Conservation (phyloP, 2,888 invertebrate species). For the Papilio elwesi region DNA sequence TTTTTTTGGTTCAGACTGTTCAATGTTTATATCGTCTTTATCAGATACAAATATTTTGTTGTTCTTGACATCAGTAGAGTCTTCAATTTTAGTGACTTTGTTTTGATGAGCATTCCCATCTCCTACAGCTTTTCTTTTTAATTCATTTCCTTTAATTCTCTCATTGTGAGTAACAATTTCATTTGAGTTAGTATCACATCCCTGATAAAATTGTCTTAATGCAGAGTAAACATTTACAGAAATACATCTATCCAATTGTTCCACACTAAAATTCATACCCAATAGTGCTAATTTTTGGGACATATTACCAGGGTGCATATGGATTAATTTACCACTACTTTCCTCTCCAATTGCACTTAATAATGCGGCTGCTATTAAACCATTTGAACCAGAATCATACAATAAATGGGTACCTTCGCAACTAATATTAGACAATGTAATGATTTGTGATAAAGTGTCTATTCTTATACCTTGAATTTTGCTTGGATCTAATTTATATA, state of each 20-base stretch:
- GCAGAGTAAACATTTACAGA: conserved; percentile 91
- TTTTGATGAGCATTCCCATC: conserved; percentile 51
- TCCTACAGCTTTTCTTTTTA: conserved; percentile 62
- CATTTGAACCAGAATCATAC: conserved; percentile 95
- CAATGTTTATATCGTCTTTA: conserved; percentile 42
- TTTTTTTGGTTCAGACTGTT: conserved; percentile 69
- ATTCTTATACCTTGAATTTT: conserved; percentile 91
- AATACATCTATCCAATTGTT: conserved; percentile 88
- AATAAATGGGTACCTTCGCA: conserved; percentile 90
- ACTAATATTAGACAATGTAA: conserved; percentile 92
- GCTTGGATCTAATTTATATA: conserved; percentile 90
- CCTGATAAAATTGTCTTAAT: conserved; percentile 87
- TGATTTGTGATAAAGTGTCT: conserved; percentile 95
- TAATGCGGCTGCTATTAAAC: conserved; percentile 92
- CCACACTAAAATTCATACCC: conserved; percentile 90
- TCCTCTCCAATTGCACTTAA: conserved; percentile 89
- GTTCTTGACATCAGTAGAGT: conserved; percentile 41
- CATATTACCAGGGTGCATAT: conserved; percentile 92
- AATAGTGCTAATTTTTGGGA: conserved; percentile 91
- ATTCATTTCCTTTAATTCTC: conserved; percentile 52
- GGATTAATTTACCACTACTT: conserved; percentile 87
- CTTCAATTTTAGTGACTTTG: conserved; percentile 62
- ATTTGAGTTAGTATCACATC: conserved; percentile 65
- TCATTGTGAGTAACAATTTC: conserved; percentile 52
- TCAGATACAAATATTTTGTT: conserved; percentile 40